Conservation (phyloP, 2,113 vertebrate species). For the Heterotis niloticus region DNA sequence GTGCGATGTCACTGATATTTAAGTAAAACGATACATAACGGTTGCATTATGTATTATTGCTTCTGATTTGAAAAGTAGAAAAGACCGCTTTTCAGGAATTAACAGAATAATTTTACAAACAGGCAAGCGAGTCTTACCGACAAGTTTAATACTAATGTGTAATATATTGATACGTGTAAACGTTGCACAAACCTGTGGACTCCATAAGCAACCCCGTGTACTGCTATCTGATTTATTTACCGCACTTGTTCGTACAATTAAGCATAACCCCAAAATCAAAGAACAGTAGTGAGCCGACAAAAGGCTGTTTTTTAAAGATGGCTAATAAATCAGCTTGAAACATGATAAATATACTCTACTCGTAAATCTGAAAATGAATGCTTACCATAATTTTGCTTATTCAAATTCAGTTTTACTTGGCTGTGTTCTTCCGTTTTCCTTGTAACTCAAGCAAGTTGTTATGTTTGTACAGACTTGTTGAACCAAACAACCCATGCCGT, state of each 20-base stretch:
- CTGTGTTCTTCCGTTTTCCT: background rate
- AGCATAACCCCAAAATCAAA: slow-evolving; percentile 4
- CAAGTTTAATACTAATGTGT: background rate
- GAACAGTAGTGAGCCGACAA: background rate
- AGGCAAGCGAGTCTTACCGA: no score
- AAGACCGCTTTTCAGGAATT: background rate
- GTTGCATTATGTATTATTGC: background rate
- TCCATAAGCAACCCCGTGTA: background rate
- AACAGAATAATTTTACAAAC: background rate
- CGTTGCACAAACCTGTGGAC: background rate
- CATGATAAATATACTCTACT: background rate
- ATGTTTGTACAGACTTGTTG: no score
- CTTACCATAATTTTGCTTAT: background rate
- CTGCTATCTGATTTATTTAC: background rate
- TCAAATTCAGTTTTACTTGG: background rate
- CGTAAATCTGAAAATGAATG: background rate
- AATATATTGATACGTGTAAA: background rate
- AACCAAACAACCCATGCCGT: no score
- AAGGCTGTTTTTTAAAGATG: background rate
- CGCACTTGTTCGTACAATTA: slow-evolving; percentile 13
- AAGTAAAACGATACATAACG: background rate
- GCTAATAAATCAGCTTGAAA: background rate
- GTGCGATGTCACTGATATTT: background rate
- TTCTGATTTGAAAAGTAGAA: background rate
- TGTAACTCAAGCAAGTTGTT: no score